A percentile compares a stretch with the other conserved stretches of the same genome.
phyloP scores from a whole-genome alignment of 2,113 vertebrate genomes.

The Hydrolagus affinis region DNA sequence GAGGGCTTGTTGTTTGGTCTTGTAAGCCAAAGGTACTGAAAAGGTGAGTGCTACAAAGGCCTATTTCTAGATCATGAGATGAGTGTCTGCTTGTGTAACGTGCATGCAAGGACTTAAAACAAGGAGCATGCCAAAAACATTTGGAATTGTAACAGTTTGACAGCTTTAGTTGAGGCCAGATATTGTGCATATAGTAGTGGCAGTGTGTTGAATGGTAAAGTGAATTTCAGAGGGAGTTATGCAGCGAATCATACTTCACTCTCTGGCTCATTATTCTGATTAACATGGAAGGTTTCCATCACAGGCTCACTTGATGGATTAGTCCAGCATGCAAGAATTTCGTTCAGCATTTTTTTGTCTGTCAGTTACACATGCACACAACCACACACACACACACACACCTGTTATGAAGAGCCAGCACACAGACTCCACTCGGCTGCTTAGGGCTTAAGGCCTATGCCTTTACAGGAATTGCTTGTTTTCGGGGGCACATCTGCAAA shows the following conservation, averaged over 20 bases:
- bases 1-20: no score
- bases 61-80: no score
- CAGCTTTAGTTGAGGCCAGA: no score
- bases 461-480: not conserved
- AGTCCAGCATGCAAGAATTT: not conserved
- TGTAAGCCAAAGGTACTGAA: no score
- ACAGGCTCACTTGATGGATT: not conserved
- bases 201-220: not conserved
- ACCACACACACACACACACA: not conserved
- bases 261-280: not conserved
- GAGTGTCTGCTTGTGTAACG: no score
- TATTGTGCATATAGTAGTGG: not conserved
- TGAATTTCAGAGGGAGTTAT: not conserved
- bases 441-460: not conserved
- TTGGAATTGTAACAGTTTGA: no score
- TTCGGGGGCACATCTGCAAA: not conserved
- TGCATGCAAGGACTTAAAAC: no score
- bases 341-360: not conserved
- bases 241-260: not conserved
- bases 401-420: not conserved
- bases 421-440: not conserved
- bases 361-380: not conserved
- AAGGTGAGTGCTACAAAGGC: no score
- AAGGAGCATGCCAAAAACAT: no score
- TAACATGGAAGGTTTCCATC: not conserved